These are phyloP conservation scores for Apis florea DNA, from an alignment of 1,140 invertebrate genomes.

Conservation along the genomic window DNA sequence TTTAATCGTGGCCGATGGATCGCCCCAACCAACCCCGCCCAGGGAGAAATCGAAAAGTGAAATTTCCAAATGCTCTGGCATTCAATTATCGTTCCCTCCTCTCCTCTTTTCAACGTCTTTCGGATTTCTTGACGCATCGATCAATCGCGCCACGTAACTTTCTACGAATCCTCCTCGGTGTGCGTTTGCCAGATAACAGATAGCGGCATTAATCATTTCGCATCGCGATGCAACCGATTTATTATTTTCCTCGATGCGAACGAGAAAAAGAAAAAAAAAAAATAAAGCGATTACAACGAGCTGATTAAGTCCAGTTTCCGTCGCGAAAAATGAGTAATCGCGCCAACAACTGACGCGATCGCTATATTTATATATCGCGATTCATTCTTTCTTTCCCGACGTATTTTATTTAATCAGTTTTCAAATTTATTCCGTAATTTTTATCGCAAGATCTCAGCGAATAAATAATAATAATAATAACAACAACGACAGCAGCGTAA, in stretches of 20 bases:
- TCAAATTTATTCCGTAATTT: too few species aligned
- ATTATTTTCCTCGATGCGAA: background rate
- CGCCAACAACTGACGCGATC: background rate
- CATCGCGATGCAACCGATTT: conserved; percentile 14
- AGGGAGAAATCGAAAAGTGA: conserved; percentile 17
- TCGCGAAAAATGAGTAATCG: conserved; percentile 6
- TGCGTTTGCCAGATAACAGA: background rate
- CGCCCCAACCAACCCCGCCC: too few species aligned
- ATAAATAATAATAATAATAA: too few species aligned
- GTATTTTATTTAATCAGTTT: too few species aligned
- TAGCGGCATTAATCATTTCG: conserved; percentile 30
- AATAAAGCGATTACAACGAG: conserved; percentile 15
- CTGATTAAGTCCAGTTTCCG: conserved; percentile 20
- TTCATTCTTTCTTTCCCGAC: background rate
- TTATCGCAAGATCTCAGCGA: too few species aligned
- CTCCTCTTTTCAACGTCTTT: background rate
- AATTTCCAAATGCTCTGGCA: background rate
- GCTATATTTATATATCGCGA: too few species aligned
- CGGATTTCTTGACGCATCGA: background rate
- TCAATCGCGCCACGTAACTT: conserved; percentile 8
- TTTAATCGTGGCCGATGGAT: conserved; percentile 7
- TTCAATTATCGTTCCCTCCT: background rate
- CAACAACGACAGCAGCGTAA: too few species aligned
- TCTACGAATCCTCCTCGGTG: background rate
- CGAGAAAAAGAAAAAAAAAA: background rate